These are phyloP conservation scores for Dioctria rufipes DNA, from an alignment of 2,888 invertebrate genomes.

Conservation along the genomic window DNA sequence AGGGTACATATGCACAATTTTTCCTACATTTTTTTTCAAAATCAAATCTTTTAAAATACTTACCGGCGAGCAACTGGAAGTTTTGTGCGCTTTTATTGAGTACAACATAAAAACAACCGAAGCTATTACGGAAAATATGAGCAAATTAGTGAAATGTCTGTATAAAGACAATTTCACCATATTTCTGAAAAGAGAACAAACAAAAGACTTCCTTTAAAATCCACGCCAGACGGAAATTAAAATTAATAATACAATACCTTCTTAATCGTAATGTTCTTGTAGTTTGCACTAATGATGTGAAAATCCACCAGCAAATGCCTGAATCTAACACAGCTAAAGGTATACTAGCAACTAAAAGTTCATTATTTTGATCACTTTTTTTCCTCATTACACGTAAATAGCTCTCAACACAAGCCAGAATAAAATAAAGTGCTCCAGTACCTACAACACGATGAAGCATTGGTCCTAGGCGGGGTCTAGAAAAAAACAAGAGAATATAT, in stretches of 20 bases:
- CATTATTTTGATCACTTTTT: conserved; percentile 76
- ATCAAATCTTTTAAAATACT: conserved; percentile 65
- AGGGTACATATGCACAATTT: no score
- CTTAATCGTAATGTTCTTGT: conserved; percentile 89
- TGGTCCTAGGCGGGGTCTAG: conserved; percentile 88
- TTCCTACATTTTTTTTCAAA: no score
- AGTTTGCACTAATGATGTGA: conserved; percentile 89
- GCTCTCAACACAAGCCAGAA: conserved; percentile 88
- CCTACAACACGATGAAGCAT: conserved; percentile 90
- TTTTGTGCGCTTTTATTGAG: conserved; percentile 86
- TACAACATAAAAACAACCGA: conserved; percentile 95
- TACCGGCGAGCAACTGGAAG: conserved; percentile 83
- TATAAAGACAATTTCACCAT: conserved; percentile 91
- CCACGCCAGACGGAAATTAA: background rate
- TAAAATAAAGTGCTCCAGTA: conserved; percentile 86
- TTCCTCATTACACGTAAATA: conserved; percentile 82
- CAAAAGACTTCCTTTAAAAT: background rate
- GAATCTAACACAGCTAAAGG: conserved; percentile 89
- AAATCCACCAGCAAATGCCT: conserved; percentile 96
- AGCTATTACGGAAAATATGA: conserved; percentile 91
- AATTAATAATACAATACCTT: conserved; percentile 73
- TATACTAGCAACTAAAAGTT: conserved; percentile 82
- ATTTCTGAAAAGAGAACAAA: conserved; percentile 76
- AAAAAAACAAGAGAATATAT: background rate
- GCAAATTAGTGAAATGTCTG: conserved; percentile 93